Conservation (phyloP, 2,113 vertebrate genomes). For the Lepus timidus region DNA sequence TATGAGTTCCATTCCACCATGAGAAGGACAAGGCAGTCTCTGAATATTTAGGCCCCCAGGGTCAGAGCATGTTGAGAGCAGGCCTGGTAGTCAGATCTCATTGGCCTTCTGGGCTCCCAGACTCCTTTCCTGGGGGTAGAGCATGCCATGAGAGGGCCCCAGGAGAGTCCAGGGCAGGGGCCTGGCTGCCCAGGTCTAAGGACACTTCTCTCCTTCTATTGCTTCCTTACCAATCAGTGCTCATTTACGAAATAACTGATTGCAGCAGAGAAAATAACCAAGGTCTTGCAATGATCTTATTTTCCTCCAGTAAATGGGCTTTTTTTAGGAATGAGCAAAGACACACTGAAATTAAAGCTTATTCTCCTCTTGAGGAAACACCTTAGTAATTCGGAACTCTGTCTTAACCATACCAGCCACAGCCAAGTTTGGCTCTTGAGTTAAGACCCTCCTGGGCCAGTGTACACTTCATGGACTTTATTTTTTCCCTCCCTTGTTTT, state of each 20-base stretch:
- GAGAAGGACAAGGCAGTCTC: not conserved
- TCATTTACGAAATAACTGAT: not conserved
- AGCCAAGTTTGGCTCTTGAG: not conserved
- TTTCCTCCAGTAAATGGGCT: not conserved
- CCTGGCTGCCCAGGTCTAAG: not conserved
- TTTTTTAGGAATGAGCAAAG: slow-evolving; percentile 24
- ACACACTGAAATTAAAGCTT: slow-evolving; percentile 34
- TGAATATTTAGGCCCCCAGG: not conserved
- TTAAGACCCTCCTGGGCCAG: slow-evolving; percentile 22
- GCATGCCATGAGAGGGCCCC: too few relatives aligned
- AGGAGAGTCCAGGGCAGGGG: too few relatives aligned
- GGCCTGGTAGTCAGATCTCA: not conserved
- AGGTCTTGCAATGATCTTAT: not conserved
- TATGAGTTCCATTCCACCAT: not conserved
- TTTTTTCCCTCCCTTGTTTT: not conserved
- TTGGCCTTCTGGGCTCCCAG: not conserved
- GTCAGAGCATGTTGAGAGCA: not conserved
- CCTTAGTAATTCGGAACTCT: not conserved
- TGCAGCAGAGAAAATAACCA: not conserved
- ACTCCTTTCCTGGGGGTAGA: not conserved
- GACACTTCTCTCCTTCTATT: not conserved
- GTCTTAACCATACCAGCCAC: not conserved
- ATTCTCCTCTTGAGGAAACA: slow-evolving; percentile 3
- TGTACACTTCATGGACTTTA: not conserved
- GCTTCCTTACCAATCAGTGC: not conserved